These are phyloP conservation scores for Conger conger DNA, from an alignment of 2,113 vertebrate genomes.

Conservation along the genomic window DNA sequence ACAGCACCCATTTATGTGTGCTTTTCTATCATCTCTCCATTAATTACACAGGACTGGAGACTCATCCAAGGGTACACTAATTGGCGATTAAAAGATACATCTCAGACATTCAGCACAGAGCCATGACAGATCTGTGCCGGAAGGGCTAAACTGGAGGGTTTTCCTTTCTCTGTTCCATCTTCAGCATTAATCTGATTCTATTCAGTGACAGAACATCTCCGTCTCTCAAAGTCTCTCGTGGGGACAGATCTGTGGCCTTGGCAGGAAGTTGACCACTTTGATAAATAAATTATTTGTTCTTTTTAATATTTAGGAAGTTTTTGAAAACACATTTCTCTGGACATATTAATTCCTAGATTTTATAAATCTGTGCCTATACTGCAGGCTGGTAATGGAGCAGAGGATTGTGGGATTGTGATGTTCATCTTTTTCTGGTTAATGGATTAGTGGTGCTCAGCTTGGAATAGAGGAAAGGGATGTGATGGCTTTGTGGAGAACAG, in stretches of 20 bases:
- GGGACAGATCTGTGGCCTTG: background rate
- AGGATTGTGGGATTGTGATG: conserved; percentile 13
- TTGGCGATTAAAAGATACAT: conserved; percentile 6
- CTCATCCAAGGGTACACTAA: background rate
- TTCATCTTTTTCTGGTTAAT: background rate
- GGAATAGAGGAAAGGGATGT: background rate
- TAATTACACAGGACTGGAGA: background rate
- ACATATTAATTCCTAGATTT: conserved; percentile 5
- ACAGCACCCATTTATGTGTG: conserved; percentile 28
- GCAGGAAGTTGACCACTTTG: background rate
- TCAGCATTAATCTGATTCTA: background rate
- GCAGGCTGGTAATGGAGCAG: background rate
- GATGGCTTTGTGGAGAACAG: background rate
- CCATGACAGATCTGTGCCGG: background rate
- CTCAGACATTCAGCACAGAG: background rate
- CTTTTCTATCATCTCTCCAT: background rate
- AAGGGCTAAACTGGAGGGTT: background rate
- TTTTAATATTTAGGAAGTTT: background rate
- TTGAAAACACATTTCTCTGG: background rate
- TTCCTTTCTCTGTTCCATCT: background rate
- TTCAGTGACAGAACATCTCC: background rate
- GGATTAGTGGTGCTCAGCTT: background rate
- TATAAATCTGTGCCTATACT: background rate
- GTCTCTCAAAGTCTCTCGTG: background rate
- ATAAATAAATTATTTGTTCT: conserved; percentile 17